These are phyloP conservation scores for Cataglyphis livida DNA, from an alignment of 2,888 invertebrate genomes.

Conservation along the genomic window DNA sequence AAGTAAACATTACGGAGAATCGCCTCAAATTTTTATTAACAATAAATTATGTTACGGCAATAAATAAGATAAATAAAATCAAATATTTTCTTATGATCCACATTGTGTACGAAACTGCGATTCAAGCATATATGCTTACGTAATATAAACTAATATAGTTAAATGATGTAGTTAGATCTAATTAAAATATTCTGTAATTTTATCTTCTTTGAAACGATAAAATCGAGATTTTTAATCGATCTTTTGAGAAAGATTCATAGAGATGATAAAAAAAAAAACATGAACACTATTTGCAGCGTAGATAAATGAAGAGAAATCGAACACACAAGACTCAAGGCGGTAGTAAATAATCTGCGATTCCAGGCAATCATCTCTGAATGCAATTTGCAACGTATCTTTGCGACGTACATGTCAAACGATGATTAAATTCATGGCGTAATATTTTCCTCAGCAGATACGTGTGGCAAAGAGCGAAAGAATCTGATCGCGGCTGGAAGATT, in stretches of 20 bases:
- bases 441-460: background rate
- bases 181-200: background rate
- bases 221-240: background rate
- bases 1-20: background rate
- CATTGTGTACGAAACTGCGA: background rate
- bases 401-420: constrained; percentile 4
- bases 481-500: background rate
- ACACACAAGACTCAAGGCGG: background rate
- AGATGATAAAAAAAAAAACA: background rate
- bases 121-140: background rate
- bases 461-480: constrained; percentile 2
- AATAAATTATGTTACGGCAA: background rate
- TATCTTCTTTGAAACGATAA: background rate
- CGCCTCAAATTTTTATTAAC: background rate
- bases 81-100: background rate
- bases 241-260: background rate
- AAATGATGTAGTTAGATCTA: background rate
- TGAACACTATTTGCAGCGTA: background rate
- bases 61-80: background rate
- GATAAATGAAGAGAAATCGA: constrained; percentile 1
- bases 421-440: constrained; percentile 6
- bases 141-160: background rate
- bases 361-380: background rate
- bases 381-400: constrained; percentile 13
- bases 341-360: constrained; percentile 7